A percentile compares a stretch with the other conserved stretches of the same genome.
phyloP scores from a whole-genome alignment of 2,113 vertebrate species.

The Manacus vitellinus region DNA sequence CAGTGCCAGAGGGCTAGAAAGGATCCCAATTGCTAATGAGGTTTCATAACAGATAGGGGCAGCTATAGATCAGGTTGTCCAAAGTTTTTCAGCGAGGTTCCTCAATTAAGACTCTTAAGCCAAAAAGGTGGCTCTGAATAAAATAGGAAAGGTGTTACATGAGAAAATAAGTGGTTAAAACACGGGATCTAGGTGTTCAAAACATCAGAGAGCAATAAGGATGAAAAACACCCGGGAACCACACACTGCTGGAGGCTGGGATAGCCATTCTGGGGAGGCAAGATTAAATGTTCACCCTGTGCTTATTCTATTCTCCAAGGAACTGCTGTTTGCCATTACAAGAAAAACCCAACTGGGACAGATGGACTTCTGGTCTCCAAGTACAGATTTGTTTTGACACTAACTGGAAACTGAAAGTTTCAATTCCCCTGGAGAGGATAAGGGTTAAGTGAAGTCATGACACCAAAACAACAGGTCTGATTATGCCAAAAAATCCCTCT shows the following conservation, averaged over 20 bases:
- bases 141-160: not conserved
- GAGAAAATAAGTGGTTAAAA: not conserved
- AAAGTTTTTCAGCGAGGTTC: not conserved
- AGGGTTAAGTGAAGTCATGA: not conserved
- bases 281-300: accelerated
- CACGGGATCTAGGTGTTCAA: not conserved
- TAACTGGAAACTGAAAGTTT: not conserved
- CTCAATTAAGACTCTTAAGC: not conserved
- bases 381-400: not conserved
- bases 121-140: not conserved
- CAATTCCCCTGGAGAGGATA: not conserved
- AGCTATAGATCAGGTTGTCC: not conserved
- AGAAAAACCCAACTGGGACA: not conserved
- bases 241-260: not conserved
- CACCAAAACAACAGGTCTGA: not conserved
- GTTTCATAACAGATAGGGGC: not conserved
- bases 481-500: not conserved
- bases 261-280: not conserved
- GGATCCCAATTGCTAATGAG: not conserved
- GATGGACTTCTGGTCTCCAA: not conserved
- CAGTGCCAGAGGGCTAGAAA: slow-evolving; percentile 18
- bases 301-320: not conserved
- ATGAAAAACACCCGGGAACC: not conserved
- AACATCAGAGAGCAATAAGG: not conserved
- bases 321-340: not conserved